phyloP scores from a whole-genome alignment of 2,888 invertebrate genomes.

The Psylliodes chrysocephalus region DNA sequence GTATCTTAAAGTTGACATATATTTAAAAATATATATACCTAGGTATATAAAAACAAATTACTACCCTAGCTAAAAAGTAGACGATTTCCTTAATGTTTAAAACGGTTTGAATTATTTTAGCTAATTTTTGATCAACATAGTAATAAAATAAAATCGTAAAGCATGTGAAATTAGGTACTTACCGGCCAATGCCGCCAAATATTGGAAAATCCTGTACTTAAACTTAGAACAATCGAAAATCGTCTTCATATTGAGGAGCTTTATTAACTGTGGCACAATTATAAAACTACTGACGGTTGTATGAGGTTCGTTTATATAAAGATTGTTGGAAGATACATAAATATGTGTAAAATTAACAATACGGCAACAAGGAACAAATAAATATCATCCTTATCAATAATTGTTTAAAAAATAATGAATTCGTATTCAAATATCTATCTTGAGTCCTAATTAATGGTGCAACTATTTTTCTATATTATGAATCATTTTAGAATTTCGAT shows the following conservation, averaged over 20 bases:
- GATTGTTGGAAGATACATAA: conserved; percentile 1
- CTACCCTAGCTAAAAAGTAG: too few species aligned
- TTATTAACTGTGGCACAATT: not conserved
- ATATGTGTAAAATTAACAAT: conserved; percentile 1
- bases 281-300: not conserved
- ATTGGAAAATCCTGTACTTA: conserved; percentile 30
- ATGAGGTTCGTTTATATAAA: not conserved
- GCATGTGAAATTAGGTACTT: too few species aligned
- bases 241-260: conserved; percentile 4
- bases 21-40: too few species aligned
- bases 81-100: too few species aligned
- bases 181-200: conserved; percentile 31
- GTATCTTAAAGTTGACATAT: too few species aligned
- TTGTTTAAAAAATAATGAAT: conserved; percentile 11
- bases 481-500: not conserved
- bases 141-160: too few species aligned
- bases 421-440: not conserved
- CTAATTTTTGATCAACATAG: too few species aligned
- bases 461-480: not conserved
- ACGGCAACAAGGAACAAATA: not conserved
- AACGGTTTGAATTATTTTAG: too few species aligned
- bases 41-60: too few species aligned
- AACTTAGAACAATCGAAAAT: conserved; percentile 25
- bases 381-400: conserved; percentile 7
- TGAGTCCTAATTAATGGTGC: not conserved